These are phyloP conservation scores for Rhegmatorhina hoffmannsi DNA, from an alignment of 2,113 vertebrate species.

Conservation along the genomic window DNA sequence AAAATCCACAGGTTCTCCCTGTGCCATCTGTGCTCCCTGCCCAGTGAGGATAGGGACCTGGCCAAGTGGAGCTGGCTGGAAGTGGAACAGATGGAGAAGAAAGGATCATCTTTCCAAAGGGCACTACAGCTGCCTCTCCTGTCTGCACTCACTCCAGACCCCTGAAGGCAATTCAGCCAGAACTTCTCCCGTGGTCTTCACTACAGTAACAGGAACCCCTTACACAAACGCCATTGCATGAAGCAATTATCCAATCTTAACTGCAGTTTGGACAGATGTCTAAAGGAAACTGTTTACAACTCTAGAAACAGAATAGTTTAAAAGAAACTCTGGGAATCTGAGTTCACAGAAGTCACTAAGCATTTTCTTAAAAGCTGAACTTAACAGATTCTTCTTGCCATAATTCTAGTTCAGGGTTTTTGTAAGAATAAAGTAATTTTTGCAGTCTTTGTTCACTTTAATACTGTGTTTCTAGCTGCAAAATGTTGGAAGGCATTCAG, in stretches of 20 bases:
- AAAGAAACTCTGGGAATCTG: background rate
- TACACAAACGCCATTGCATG: background rate
- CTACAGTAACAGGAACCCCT: background rate
- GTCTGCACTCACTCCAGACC: background rate
- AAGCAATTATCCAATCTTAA: background rate
- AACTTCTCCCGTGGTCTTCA: background rate
- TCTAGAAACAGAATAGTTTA: background rate
- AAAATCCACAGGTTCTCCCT: background rate
- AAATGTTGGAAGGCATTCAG: background rate
- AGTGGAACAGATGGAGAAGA: conserved; percentile 44
- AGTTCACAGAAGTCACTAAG: background rate
- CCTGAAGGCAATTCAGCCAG: conserved; percentile 15
- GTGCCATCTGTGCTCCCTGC: conserved; percentile 9
- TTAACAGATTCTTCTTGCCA: background rate
- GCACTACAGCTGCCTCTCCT: conserved; percentile 15
- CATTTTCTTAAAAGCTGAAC: background rate
- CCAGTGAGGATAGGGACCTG: background rate
- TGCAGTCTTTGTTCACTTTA: background rate
- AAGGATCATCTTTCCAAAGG: background rate
- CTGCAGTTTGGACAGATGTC: background rate
- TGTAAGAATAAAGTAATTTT: background rate
- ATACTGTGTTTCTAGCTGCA: background rate
- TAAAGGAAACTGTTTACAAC: background rate
- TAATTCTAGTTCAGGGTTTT: background rate
- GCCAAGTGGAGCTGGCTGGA: background rate